These are phyloP conservation scores for Charadrius vociferus DNA, from an alignment of 2,113 vertebrate species.

Conservation along the genomic window DNA sequence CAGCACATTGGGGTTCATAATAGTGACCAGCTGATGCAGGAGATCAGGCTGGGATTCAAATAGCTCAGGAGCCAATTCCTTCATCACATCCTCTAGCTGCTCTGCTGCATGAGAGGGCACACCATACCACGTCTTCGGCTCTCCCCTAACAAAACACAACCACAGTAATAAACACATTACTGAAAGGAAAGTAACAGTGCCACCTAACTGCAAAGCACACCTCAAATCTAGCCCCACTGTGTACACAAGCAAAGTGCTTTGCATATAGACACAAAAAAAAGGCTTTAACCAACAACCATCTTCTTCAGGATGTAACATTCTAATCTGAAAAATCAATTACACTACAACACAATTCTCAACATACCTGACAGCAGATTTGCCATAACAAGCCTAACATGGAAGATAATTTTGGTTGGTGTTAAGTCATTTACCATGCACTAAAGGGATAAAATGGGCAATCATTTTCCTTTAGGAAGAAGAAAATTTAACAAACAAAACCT, in stretches of 20 bases:
- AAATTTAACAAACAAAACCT: background rate
- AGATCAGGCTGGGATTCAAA: slow-evolving; percentile 98
- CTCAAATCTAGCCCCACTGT: background rate
- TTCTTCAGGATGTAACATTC: background rate
- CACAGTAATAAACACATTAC: background rate
- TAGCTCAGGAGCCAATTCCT: slow-evolving; percentile 93
- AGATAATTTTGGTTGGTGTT: background rate
- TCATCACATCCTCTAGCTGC: slow-evolving; percentile 95
- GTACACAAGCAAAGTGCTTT: background rate
- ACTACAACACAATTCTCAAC: background rate
- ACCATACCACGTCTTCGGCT: slow-evolving; percentile 97
- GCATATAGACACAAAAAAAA: background rate
- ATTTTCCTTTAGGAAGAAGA: background rate
- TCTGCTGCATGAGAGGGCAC: slow-evolving; percentile 96
- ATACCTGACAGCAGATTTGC: background rate
- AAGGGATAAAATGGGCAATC: background rate
- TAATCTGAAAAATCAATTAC: background rate
- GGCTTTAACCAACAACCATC: background rate
- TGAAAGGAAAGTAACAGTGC: background rate
- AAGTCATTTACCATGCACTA: background rate
- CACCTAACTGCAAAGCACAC: background rate
- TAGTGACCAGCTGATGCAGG: slow-evolving; percentile 96
- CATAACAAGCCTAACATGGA: background rate
- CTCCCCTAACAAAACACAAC: slow-evolving; percentile 82
- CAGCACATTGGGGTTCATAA: slow-evolving; percentile 97